Evolutionary conservation across 2,888 invertebrate genomes (phyloP).

Genomic region (Pharmacophagus antenor): DNA sequence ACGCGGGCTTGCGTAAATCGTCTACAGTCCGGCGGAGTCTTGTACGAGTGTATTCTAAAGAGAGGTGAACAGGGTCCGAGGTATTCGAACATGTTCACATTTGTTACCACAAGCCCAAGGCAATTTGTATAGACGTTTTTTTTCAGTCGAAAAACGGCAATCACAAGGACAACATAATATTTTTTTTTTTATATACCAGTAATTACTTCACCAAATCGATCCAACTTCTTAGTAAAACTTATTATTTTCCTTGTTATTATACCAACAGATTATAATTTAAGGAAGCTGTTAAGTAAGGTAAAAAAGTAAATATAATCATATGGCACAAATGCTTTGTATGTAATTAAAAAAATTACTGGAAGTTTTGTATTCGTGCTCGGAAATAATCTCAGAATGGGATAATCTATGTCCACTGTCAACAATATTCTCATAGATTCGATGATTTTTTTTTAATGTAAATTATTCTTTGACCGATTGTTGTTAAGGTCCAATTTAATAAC

Average conservation of each 20-base stretch:
- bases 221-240: constrained; percentile 15
- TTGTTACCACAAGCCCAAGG: not conserved
- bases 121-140: no score
- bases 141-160: not conserved
- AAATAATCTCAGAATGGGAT: constrained; percentile 41
- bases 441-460: no score
- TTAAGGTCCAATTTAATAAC: no score
- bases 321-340: constrained; percentile 35
- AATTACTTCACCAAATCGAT: constrained; percentile 15
- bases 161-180: no score
- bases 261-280: constrained; percentile 22
- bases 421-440: no score
- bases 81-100: constrained; percentile 1
- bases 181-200: no score
- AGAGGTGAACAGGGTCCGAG: not conserved
- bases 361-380: constrained; percentile 46
- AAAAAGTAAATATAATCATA: constrained; percentile 12
- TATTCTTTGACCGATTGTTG: no score
- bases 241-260: constrained; percentile 18
- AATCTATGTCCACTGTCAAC: constrained; percentile 15
- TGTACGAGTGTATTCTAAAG: not conserved
- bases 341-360: constrained; percentile 59
- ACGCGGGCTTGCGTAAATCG: constrained; percentile 5
- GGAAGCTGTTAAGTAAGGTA: constrained; percentile 19
- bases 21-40: not conserved